Base-by-base conservation (phyloP, 2,888 invertebrate species). In the Caenorhabditis sp. region DNA sequence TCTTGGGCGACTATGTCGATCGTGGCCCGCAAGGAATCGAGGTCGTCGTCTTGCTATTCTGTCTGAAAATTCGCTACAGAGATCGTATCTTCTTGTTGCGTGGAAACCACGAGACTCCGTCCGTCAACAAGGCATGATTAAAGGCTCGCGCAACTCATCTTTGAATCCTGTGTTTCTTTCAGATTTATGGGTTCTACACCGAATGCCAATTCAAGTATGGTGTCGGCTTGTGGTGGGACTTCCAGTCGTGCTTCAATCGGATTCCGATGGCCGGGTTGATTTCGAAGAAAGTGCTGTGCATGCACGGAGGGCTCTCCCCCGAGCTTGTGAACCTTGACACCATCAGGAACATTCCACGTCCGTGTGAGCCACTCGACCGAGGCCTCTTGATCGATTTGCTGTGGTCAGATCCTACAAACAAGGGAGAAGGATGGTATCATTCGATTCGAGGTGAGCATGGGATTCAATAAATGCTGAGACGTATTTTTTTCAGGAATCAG, bases 211-310 rank as follows among this genome's bases (percentile, higher is more conserved):
- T 76, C 61, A 89, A 89, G 72, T 90, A 89, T 74, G 88, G 89
- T 26, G 81, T 90, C 70, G 90, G 89, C 28, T 69, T 90, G 10
- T 90, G 90, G 90, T 90, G 89, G 89, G 90, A 90, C 74, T 90
- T 90, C 82, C 89, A 89, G 72, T 51, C 86, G 54, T 80, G 87
- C 26, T 90, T 90, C 86, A 90, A 90, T 80, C 86, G 89, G 4
- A 85, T 90, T 19, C 90, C 90, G 4, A 89, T 90, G 87, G 85
- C 89, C 35, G 90, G 89, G 0, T 82, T 90, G 51, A 90, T 90
- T 58, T 85, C 89, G 41, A 90, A 89, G 76, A 70, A 77, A 49
- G 86, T 90, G 16, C 80, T 90, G 16, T 90, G 90, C 81, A 89
- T 90, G 89, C 89, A 89, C 74, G 90, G 90, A 16, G 89, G 90